Base-by-base conservation (phyloP, 2,797 vertebrate species). In the Allochrocebus solatus region DNA sequence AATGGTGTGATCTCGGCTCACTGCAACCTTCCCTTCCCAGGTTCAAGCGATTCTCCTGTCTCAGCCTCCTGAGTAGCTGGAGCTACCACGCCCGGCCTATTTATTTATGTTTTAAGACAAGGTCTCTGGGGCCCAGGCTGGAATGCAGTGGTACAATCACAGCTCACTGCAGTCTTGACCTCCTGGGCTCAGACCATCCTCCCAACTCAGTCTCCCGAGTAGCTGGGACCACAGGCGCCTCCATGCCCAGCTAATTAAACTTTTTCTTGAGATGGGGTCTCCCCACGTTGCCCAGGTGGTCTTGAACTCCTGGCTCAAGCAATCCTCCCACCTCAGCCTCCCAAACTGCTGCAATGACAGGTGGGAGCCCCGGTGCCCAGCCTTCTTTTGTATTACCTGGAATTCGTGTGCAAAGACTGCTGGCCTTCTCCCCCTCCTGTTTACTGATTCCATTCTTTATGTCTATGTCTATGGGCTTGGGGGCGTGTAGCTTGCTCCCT, bases 1-100 rank as follows among this genome's bases (percentile, higher is more conserved):
- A 67, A 2, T n/a, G 61, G 61, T 1, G 0, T 0, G 16, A 67
- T n/a, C 61, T 67, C 8, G 8, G 61, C 33, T n/a, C 61, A n/a
- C 33, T n/a, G 61, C 16, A n/a, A 67, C 7, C 61, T 67, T 4
- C 61, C 0, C 16, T 4, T 67, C 16, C 61, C 33, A 9, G 61
- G 33, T n/a, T 67, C 61, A 67, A 9, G 61, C 7, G 2, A 67
- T 67, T 67, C 61, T 67, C 61, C 61, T 67, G 33, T 4, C 61
- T 67, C 33, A 4, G 61, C 61, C 61, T n/a, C 33, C 33, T 1
- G 8, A n/a, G 33, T 67, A n/a, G 33, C 33, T 67, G 33, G 30
- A 64, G 61, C 61, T 19, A 64, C 2, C 14, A n/a, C 1, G 0
- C 61, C 61, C 4, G 3, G 16, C 16, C 33, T 64, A 4, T 64